Percentiles rank a stretch among this genome's conserved stretches.
phyloP scores from a whole-genome alignment of 1,140 invertebrate genomes.

The Pseudomyrmex dendroicus region DNA sequence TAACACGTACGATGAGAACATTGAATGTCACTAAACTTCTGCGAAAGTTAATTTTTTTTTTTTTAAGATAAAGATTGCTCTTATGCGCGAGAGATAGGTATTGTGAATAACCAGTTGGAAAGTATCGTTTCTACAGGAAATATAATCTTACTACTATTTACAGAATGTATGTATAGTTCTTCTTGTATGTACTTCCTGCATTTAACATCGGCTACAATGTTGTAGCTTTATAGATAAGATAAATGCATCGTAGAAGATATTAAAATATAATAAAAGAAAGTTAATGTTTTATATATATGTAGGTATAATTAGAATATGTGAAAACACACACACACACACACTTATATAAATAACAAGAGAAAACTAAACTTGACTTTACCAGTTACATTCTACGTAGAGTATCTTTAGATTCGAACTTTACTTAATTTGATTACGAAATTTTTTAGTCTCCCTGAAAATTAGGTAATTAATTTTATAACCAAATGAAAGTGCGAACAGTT shows the following conservation, averaged over 20 bases:
- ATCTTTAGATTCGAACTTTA: constrained; percentile 7
- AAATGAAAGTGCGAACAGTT: constrained; percentile 14
- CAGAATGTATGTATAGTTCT: constrained; percentile 2
- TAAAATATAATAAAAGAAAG: background rate
- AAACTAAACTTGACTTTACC: too few species aligned
- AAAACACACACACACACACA: too few species aligned
- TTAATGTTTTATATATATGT: too few species aligned
- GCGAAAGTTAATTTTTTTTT: background rate
- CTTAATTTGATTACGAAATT: background rate
- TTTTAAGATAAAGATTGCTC: too few species aligned
- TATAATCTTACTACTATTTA: background rate
- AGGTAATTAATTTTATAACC: constrained; percentile 17
- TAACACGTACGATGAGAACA: background rate
- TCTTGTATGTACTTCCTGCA: constrained; percentile 31
- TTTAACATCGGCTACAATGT: constrained; percentile 1
- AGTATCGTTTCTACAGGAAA: constrained; percentile 32
- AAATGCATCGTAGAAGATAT: background rate
- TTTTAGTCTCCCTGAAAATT: background rate
- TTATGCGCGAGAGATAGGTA: background rate
- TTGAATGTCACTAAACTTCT: background rate
- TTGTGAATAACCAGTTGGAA: constrained; percentile 41
- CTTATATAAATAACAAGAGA: too few species aligned
- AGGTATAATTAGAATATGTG: too few species aligned
- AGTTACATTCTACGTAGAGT: too few species aligned
- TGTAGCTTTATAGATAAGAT: background rate